Evolutionary conservation across 2,888 invertebrate species (phyloP).

Genomic region (Philereme transversata): DNA sequence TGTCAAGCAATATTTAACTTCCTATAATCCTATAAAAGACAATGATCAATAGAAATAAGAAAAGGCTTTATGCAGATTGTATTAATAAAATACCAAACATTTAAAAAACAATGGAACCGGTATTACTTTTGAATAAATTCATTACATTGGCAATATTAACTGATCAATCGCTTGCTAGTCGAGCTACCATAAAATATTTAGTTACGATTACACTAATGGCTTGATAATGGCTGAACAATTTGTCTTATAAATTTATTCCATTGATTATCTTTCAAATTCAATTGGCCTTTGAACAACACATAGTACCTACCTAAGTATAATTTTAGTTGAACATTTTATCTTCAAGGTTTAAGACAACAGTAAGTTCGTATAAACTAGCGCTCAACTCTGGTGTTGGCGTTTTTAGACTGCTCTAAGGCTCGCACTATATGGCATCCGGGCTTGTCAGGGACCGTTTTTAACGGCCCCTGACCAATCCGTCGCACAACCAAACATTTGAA

Average conservation of each 20-base stretch:
- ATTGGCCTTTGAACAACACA: neutral
- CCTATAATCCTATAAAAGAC: constrained; percentile 6
- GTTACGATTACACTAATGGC: neutral
- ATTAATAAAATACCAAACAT: constrained; percentile 11
- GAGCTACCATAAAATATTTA: constrained; percentile 3
- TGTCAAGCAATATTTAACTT: too few species aligned
- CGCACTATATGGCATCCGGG: too few species aligned
- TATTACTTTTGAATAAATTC: constrained; percentile 16
- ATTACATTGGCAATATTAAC: neutral
- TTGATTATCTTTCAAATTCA: neutral
- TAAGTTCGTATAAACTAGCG: too few species aligned
- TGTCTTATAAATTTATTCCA: neutral
- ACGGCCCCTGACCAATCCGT: too few species aligned
- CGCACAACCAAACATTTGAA: too few species aligned
- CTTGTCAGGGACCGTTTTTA: too few species aligned
- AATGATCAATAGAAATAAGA: constrained; percentile 22
- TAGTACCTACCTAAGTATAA: too few species aligned
- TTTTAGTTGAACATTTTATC: too few species aligned
- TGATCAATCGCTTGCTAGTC: constrained; percentile 5
- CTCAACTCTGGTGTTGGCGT: too few species aligned
- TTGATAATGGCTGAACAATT: constrained; percentile 1
- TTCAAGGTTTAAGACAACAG: too few species aligned
- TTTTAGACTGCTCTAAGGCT: too few species aligned
- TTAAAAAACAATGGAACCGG: constrained; percentile 18
- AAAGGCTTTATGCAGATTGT: constrained; percentile 11